phyloP scores from a whole-genome alignment of 2,113 vertebrate species.

The Thryonomys swinderianus region DNA sequence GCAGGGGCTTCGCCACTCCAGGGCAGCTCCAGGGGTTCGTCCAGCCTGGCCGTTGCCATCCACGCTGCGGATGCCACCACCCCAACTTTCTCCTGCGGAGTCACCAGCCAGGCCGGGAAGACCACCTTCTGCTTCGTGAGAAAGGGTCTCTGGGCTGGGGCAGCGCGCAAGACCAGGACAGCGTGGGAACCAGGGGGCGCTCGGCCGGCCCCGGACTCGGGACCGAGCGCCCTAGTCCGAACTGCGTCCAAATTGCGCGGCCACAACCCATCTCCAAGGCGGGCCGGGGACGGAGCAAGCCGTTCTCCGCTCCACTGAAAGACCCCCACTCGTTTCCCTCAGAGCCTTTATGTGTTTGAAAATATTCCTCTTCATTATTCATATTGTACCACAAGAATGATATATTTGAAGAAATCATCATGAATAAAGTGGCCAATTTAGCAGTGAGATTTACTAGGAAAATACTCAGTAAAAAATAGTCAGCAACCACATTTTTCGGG shows the following conservation, averaged over 20 bases:
- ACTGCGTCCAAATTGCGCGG: fast-evolving
- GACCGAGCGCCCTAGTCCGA: fast-evolving
- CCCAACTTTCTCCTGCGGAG: neutral
- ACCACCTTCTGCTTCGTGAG: neutral
- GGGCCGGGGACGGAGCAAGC: fast-evolving
- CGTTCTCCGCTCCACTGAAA: conserved; percentile 13
- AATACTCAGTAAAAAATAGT: conserved; percentile 83
- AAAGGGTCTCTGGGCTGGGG: neutral
- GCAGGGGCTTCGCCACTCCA: conserved; percentile 25
- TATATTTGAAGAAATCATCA: conserved; percentile 83
- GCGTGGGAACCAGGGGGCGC: fast-evolving
- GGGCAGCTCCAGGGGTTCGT: neutral
- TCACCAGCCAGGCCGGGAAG: neutral
- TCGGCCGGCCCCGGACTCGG: neutral
- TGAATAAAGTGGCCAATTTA: conserved; percentile 86
- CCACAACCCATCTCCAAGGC: neutral
- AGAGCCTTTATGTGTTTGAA: conserved; percentile 84
- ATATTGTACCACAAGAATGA: conserved; percentile 81
- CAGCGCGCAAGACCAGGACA: fast-evolving
- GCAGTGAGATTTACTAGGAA: conserved; percentile 87
- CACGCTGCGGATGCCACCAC: neutral
- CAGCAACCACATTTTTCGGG: conserved; percentile 85
- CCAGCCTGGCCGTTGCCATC: neutral
- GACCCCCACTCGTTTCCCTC: conserved; percentile 61
- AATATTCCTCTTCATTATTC: conserved; percentile 83